A percentile compares a stretch with the other conserved stretches of the same genome.
These are phyloP conservation scores for Tachyglossus aculeatus DNA, from an alignment of 2,797 vertebrate species.

Conservation along the genomic window DNA sequence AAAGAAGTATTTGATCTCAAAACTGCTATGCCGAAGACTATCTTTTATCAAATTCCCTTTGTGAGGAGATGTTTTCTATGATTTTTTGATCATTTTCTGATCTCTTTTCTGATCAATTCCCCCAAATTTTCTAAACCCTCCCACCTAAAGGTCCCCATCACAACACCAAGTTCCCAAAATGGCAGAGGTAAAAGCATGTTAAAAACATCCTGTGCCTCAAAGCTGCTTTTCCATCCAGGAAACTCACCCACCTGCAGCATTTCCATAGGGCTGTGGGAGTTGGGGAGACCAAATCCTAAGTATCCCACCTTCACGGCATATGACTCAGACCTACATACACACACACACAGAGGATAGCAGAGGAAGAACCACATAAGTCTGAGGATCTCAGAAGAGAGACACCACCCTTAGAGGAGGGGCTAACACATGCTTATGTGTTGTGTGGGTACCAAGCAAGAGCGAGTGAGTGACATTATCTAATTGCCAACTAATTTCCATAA, in stretches of 20 bases:
- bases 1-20: no score
- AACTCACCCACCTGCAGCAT: not conserved
- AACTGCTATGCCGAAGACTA: no score
- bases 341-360: not conserved
- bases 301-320: conserved; percentile 2
- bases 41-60: no score
- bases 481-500: conserved; percentile 76
- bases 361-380: conserved; percentile 20
- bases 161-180: conserved; percentile 8
- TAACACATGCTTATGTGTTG: conserved; percentile 59
- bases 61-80: no score
- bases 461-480: conserved; percentile 74
- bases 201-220: not conserved
- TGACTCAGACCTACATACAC: no score
- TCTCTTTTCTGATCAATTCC: no score
- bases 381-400: not conserved
- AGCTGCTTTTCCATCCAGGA: not conserved
- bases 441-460: conserved; percentile 34
- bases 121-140: no score
- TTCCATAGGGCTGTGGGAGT: not conserved
- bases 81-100: no score
- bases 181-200: not conserved
- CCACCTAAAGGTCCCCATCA: no score
- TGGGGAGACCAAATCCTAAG: not conserved
- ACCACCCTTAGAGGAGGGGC: conserved; percentile 20